Base-by-base conservation (phyloP, 2,113 vertebrate species). In the Probosciger aterrimus region DNA sequence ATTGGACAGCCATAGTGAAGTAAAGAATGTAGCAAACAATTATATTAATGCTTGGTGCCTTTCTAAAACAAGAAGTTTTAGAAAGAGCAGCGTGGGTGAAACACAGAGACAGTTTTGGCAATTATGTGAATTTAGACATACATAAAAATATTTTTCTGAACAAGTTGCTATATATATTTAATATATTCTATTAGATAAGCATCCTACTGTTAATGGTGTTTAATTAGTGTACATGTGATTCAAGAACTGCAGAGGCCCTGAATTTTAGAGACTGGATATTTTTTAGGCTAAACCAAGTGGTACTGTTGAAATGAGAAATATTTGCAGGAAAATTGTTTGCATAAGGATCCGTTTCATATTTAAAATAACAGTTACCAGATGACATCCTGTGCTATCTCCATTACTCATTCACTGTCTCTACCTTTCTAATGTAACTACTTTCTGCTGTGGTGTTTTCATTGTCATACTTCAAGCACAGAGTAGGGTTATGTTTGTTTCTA, bases 1-100 rank as follows among this genome's bases (percentile, higher is more conserved):
- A 82, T 82, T 94, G 75, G 87, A 43, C 20, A 43, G n/a, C 33
- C 64, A 81, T 96, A 83, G 68, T 91, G 70, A 93, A 55, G 37
- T 46, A 85, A 85, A 67, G 88, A 93, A 85, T 43, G 78, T 35
- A 83, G 64, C 59, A 96, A 94, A 95, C 47, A 86, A 50, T 95
- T 76, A 43, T 53, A 80, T 63, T 90, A 90, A 63, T 0, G 0
- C 30, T 50, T 70, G 25, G 10, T 83, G 53, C 63, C 62, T 87
- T n/a, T n/a, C n/a, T n/a, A n/a, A n/a, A n/a, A 57, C 11, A 57
- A 63, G 75, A 79, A 52, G 22, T 43, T 65, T 82, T 53, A 37
- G 82, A 69, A 63, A 79, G 67, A 89, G 22, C 30, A 65, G 19
- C 25, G 12, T 18, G 11, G 24, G 11, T 49, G 33, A 85, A 91